Conservation (phyloP, 2,113 vertebrate genomes). For the Myrmecophaga tridactyla region DNA sequence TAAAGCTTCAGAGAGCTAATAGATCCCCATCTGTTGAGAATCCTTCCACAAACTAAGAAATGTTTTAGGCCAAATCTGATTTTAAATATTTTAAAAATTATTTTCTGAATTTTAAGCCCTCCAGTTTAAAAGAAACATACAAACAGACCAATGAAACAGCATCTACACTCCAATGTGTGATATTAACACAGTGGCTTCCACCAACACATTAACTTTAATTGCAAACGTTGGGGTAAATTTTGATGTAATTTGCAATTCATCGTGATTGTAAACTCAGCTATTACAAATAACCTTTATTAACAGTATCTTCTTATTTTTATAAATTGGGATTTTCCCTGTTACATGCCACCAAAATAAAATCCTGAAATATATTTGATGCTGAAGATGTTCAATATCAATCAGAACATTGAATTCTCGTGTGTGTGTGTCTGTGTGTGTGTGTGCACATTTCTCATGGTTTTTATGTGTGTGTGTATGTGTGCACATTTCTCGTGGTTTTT, state of each 20-base stretch:
- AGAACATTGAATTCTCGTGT: not conserved
- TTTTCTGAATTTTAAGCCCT: not conserved
- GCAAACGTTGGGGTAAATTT: not conserved
- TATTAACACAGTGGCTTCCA: not conserved
- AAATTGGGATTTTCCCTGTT: not conserved
- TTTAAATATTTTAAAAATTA: not conserved
- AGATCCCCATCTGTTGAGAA: not conserved
- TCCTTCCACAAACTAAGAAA: not conserved
- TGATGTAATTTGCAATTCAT: not conserved
- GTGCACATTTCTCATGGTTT: not conserved
- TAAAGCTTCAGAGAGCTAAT: not conserved
- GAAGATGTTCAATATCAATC: not conserved
- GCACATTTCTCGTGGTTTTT: not conserved
- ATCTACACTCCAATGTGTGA: not conserved
- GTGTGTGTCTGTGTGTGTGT: not conserved
- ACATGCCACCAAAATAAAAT: not conserved
- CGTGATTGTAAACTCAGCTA: not conserved
- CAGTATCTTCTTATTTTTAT: not conserved
- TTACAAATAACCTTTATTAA: conserved; percentile 34
- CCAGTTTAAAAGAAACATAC: conserved; percentile 15
- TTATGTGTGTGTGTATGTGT: too few relatives aligned
- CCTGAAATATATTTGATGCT: not conserved
- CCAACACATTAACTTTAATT: not conserved
- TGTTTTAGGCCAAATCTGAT: not conserved
- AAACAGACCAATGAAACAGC: not conserved